Conservation (phyloP, 2,888 invertebrate genomes). For the Phorcus lineatus region DNA sequence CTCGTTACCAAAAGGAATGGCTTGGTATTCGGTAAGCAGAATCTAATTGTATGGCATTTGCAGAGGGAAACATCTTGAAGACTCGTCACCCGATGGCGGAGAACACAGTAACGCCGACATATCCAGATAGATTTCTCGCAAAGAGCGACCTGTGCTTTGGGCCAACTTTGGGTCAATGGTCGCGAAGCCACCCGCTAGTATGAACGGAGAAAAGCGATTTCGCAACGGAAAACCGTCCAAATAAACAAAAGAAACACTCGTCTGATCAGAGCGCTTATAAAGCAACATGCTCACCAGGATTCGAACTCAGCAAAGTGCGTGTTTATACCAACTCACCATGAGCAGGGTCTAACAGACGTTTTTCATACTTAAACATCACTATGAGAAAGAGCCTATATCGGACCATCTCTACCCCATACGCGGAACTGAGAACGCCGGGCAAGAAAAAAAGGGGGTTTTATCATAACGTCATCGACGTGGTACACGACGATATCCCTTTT, state of each 20-base stretch:
- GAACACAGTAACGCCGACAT: not conserved
- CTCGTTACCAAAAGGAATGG: not conserved
- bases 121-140: slow-evolving; percentile 4
- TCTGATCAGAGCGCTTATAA: slow-evolving; percentile 1
- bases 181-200: not conserved
- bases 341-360: not conserved
- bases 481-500: not conserved
- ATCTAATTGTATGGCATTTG: not conserved
- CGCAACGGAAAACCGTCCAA: slow-evolving; percentile 4
- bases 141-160: not conserved
- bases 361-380: not conserved
- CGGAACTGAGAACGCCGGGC: not conserved
- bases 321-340: not conserved
- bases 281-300: not conserved
- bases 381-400: not conserved
- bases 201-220: not conserved
- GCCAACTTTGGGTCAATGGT: not conserved
- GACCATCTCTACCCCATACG: not conserved
- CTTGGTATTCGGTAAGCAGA: not conserved
- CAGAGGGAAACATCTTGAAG: not conserved
- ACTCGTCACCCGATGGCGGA: not conserved
- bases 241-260: not conserved
- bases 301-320: not conserved
- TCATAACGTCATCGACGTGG: not conserved
- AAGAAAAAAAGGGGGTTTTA: not conserved